Percentiles rank a stretch among this genome's conserved stretches.
These are phyloP conservation scores for Solenodon paradoxus DNA, from an alignment of 2,113 vertebrate genomes.

Conservation along the genomic window DNA sequence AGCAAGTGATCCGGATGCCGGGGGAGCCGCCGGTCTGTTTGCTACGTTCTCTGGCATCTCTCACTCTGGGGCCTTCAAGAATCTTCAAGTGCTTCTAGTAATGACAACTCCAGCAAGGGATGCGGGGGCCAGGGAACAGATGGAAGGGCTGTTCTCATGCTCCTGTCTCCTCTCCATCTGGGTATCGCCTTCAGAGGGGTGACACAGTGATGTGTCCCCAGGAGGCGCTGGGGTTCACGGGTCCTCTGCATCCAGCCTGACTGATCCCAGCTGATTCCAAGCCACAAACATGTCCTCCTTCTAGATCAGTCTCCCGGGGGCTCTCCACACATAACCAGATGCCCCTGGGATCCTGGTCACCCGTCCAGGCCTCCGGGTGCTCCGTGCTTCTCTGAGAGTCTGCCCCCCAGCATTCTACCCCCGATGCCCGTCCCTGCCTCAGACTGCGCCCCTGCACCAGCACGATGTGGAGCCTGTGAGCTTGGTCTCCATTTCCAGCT, in stretches of 20 bases:
- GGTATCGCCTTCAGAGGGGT: background rate
- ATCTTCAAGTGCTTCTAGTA: slow-evolving; percentile 49
- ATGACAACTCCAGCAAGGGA: background rate
- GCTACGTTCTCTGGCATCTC: slow-evolving; percentile 59
- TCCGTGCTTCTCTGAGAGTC: background rate
- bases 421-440: too few species aligned
- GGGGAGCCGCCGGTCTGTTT: slow-evolving; percentile 46
- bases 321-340: background rate
- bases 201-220: background rate
- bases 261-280: background rate
- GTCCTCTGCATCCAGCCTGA: background rate
- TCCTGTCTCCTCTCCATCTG: background rate
- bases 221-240: background rate
- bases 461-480: background rate
- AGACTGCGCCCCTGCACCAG: too few species aligned
- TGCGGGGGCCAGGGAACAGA: background rate
- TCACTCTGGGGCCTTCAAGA: background rate
- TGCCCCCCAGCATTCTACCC: background rate
- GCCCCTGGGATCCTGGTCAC: background rate
- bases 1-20: slow-evolving; percentile 45
- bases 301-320: background rate
- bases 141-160: background rate
- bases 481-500: background rate
- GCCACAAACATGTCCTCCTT: accelerated
- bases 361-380: background rate